Evolutionary conservation across 2,797 vertebrate genomes (phyloP).

Genomic region (Gobionotothen gibberifrons): DNA sequence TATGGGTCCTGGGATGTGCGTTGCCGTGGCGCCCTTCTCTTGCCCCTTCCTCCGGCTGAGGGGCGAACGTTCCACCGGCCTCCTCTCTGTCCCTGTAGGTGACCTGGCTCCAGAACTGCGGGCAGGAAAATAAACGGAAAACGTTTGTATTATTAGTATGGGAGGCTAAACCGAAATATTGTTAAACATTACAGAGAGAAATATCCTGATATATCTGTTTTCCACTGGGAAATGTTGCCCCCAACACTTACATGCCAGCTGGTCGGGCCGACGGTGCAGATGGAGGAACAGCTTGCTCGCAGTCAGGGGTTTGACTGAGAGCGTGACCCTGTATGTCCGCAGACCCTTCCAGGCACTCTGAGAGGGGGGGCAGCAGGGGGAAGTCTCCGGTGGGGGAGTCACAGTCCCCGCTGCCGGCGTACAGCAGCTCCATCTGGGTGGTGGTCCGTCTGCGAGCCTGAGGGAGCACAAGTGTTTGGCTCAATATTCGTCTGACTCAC

Average conservation of each 20-base stretch:
- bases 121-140: background rate
- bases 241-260: slow-evolving; percentile 88
- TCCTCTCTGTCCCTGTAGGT: slow-evolving; percentile 87
- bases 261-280: slow-evolving; percentile 87
- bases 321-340: slow-evolving; percentile 74
- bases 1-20: slow-evolving; percentile 83
- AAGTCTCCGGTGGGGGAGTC: slow-evolving; percentile 87
- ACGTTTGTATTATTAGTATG: too few relatives aligned
- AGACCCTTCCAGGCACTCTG: slow-evolving; percentile 84
- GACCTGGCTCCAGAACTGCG: slow-evolving; percentile 85
- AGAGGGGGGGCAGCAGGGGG: slow-evolving; percentile 79
- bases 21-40: slow-evolving; percentile 80
- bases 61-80: slow-evolving; percentile 89
- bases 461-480: slow-evolving; percentile 13
- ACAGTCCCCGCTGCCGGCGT: slow-evolving; percentile 90
- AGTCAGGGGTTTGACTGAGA: slow-evolving; percentile 82
- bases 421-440: slow-evolving; percentile 97
- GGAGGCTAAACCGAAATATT: background rate
- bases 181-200: background rate
- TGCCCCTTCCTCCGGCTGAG: slow-evolving; percentile 86
- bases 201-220: background rate
- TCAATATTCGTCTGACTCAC: slow-evolving; percentile 12
- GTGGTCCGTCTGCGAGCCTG: slow-evolving; percentile 95
- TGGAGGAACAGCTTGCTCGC: slow-evolving; percentile 82
- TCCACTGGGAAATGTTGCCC: background rate